These are phyloP conservation scores for Hemitrygon akajei DNA, from an alignment of 2,797 vertebrate species.

Conservation along the genomic window DNA sequence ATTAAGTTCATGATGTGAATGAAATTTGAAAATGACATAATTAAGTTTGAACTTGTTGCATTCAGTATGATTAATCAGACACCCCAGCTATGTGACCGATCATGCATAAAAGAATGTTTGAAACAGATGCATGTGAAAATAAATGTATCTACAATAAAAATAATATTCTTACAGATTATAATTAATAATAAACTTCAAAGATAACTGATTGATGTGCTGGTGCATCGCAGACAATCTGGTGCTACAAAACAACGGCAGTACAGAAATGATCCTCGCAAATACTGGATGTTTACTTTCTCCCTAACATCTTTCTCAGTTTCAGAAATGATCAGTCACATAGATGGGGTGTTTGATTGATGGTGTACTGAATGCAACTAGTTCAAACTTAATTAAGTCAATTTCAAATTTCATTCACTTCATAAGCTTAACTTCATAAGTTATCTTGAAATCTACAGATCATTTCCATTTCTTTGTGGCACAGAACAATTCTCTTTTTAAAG, in stretches of 20 bases:
- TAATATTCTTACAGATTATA: constrained; percentile 1
- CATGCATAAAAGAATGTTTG: not conserved
- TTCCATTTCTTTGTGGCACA: too few species aligned
- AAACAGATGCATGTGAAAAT: not conserved
- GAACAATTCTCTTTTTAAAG: too few species aligned
- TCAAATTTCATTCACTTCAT: too few species aligned
- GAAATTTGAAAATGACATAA: not conserved
- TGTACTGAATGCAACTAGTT: too few species aligned
- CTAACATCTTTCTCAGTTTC: too few species aligned
- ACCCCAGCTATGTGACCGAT: not conserved
- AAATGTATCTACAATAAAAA: not conserved
- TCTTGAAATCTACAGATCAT: too few species aligned
- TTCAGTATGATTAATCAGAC: not conserved
- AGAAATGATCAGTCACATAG: too few species aligned
- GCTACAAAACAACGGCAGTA: too few species aligned
- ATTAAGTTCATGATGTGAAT: not conserved
- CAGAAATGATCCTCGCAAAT: not conserved
- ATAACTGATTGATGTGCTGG: not conserved
- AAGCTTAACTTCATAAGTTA: too few species aligned
- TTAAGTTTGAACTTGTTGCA: not conserved
- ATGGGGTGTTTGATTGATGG: too few species aligned
- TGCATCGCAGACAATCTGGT: not conserved
- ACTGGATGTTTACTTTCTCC: not conserved
- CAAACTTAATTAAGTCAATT: too few species aligned
- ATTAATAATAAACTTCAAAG: not conserved